phyloP scores from a whole-genome alignment of 2,888 invertebrate genomes.

The Clivina fossor region DNA sequence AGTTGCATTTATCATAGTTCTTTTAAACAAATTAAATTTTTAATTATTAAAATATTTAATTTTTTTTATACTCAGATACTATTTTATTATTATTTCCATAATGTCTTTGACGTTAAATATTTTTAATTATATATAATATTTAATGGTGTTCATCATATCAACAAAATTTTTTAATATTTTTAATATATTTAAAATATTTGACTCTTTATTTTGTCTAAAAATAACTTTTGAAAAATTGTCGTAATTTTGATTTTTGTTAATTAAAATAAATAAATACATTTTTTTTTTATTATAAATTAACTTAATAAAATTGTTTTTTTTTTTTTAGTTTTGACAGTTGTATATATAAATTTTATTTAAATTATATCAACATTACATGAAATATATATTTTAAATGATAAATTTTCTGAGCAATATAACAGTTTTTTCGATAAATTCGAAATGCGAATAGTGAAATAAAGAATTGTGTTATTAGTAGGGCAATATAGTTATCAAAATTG shows the following conservation, averaged over 20 bases:
- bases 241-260: neutral
- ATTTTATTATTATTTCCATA: too few species aligned
- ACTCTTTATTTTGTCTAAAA: neutral
- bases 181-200: slow-evolving; percentile 1
- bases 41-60: too few species aligned
- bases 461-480: slow-evolving; percentile 16
- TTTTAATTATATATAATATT: too few species aligned
- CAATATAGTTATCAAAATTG: slow-evolving; percentile 29
- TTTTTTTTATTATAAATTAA: too few species aligned
- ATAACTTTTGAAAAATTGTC: neutral
- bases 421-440: slow-evolving; percentile 6
- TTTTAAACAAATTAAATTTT: too few species aligned
- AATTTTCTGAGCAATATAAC: slow-evolving; percentile 1
- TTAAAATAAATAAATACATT: neutral
- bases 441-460: neutral
- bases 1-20: too few species aligned
- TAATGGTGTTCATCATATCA: too few species aligned
- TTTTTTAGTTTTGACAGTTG: neutral
- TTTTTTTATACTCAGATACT: too few species aligned
- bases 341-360: neutral
- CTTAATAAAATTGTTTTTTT: neutral
- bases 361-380: neutral
- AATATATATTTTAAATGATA: too few species aligned
- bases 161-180: neutral
- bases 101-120: too few species aligned